These are phyloP conservation scores for Danio jaintianensis DNA, from an alignment of 2,797 vertebrate genomes.

Conservation along the genomic window DNA sequence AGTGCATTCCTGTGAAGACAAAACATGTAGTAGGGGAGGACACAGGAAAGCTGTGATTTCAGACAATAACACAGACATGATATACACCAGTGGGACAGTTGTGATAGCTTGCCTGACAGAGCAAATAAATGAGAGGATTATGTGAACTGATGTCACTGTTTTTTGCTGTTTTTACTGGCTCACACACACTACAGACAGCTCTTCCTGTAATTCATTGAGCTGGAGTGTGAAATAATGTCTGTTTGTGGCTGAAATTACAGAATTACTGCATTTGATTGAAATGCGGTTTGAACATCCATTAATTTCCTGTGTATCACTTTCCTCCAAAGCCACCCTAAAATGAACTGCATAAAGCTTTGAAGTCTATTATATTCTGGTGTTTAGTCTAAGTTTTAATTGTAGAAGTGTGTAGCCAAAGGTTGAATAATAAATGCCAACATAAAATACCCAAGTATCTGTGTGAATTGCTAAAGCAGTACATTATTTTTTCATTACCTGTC, in stretches of 20 bases:
- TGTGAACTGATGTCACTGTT: slow-evolving; percentile 63
- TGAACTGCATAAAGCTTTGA: slow-evolving; percentile 17
- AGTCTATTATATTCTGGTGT: slow-evolving; percentile 32
- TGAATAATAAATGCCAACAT: neutral
- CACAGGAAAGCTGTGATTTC: slow-evolving; percentile 51
- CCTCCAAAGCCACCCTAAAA: slow-evolving; percentile 18
- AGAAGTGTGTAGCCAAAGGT: slow-evolving; percentile 1
- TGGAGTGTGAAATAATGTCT: slow-evolving; percentile 65
- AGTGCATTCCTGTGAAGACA: slow-evolving; percentile 67
- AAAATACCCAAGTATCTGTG: slow-evolving; percentile 5
- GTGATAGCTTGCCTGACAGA: slow-evolving; percentile 56
- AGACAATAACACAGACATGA: slow-evolving; percentile 51
- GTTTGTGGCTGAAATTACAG: slow-evolving; percentile 46
- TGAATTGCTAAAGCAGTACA: neutral
- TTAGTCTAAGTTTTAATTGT: slow-evolving; percentile 18
- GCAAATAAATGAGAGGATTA: slow-evolving; percentile 57
- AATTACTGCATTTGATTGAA: slow-evolving; percentile 21
- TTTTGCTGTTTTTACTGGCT: slow-evolving; percentile 67
- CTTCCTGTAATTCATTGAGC: slow-evolving; percentile 63
- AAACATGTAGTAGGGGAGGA: slow-evolving; percentile 41
- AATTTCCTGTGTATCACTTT: slow-evolving; percentile 27
- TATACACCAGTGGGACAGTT: slow-evolving; percentile 54
- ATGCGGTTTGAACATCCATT: slow-evolving; percentile 25
- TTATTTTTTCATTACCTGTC: slow-evolving; percentile 11
- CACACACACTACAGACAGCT: slow-evolving; percentile 57